A percentile compares a stretch with the other conserved stretches of the same genome.
Conservation (phyloP, 1,140 invertebrate species). For the Drosophila funebris region DNA sequence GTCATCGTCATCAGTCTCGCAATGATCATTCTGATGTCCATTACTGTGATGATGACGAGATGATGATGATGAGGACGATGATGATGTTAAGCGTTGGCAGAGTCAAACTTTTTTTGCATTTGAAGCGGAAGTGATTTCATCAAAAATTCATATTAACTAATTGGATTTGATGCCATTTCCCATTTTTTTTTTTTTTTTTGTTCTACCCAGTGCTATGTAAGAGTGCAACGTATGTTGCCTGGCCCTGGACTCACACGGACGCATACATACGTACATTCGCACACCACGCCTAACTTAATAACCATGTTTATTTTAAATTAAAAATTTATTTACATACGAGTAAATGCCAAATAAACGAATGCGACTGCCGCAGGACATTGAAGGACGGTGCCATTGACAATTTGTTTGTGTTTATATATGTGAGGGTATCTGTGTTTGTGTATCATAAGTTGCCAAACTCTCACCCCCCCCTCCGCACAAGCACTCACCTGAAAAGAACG, state of each 20-base stretch:
- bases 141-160: constrained; percentile 82
- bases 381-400: constrained; percentile 29
- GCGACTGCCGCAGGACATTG: constrained; percentile 11
- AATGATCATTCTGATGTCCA: constrained; percentile 39
- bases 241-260: constrained; percentile 11
- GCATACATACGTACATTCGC: neutral
- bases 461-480: neutral
- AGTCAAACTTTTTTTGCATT: constrained; percentile 59
- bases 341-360: constrained; percentile 30
- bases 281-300: constrained; percentile 57
- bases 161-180: constrained; percentile 76
- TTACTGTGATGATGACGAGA: too few species aligned
- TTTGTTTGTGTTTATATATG: constrained; percentile 9
- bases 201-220: constrained; percentile 31
- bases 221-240: constrained; percentile 63
- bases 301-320: constrained; percentile 75
- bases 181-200: constrained; percentile 28
- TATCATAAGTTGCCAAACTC: constrained; percentile 26
- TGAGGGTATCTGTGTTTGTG: neutral
- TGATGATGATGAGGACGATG: constrained; percentile 33
- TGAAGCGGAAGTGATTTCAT: constrained; percentile 78
- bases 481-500: constrained; percentile 30
- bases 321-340: constrained; percentile 67
- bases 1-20: constrained; percentile 31
- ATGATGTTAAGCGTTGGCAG: constrained; percentile 22